These are phyloP conservation scores for Sinocyclocheilus anophthalmus DNA, from an alignment of 2,113 vertebrate species.

Conservation along the genomic window DNA sequence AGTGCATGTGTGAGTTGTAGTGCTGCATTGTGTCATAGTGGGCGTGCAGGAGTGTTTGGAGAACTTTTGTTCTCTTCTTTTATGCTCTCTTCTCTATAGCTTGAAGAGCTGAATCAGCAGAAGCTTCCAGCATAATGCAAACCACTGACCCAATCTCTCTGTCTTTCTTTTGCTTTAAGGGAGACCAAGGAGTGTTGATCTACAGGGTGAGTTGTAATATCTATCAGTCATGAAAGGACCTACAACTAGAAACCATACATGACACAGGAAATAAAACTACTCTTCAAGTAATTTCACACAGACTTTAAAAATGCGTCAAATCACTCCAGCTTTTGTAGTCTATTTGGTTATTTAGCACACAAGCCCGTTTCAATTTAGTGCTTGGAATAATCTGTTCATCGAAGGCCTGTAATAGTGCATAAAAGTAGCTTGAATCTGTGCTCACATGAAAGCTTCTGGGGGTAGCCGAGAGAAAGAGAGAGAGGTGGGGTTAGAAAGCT, in stretches of 20 bases:
- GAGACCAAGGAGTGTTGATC: background rate
- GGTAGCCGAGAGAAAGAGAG: constrained; percentile 17
- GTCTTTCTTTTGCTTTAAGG: background rate
- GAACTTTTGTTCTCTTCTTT: constrained; percentile 24
- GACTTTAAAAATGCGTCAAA: background rate
- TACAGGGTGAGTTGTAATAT: background rate
- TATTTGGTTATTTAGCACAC: background rate
- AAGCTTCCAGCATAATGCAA: constrained; percentile 19
- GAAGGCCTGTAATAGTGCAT: constrained; percentile 12
- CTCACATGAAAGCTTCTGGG: constrained; percentile 29
- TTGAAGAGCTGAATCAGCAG: constrained; percentile 47
- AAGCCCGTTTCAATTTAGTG: background rate
- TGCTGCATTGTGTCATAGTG: background rate
- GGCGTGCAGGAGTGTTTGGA: background rate
- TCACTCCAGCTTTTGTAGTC: background rate
- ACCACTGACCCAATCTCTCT: constrained; percentile 49
- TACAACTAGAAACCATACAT: background rate
- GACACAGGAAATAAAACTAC: background rate
- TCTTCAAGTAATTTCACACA: background rate
- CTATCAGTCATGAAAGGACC: too few relatives aligned
- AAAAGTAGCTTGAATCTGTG: constrained; percentile 1
- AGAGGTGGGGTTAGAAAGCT: constrained; percentile 29
- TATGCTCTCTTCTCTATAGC: background rate
- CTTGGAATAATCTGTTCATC: constrained; percentile 28
- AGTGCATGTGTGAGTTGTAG: constrained; percentile 12